Evolutionary conservation across 1,140 invertebrate genomes (phyloP).

Genomic region (Mylabris phalerata): DNA sequence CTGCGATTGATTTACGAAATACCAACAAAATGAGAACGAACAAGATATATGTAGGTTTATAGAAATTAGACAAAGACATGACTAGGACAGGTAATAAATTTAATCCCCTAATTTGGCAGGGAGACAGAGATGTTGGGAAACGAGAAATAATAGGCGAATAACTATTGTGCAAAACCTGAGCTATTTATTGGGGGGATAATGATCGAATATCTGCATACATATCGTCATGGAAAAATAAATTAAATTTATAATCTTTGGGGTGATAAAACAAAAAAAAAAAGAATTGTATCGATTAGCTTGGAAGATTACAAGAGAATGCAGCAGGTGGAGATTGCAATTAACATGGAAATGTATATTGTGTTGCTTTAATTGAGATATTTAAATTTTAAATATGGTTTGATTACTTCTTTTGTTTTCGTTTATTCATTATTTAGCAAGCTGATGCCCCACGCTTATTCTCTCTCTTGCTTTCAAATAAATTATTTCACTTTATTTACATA

Average conservation of each 20-base stretch:
- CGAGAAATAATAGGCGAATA: slow-evolving; percentile 3
- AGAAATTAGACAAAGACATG: background rate
- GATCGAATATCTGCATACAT: slow-evolving; percentile 8
- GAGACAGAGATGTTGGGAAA: background rate
- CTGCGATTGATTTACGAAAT: background rate
- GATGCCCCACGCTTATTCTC: slow-evolving; percentile 11
- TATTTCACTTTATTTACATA: slow-evolving; percentile 21
- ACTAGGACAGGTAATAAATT: slow-evolving; percentile 29
- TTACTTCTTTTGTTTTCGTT: slow-evolving; percentile 36
- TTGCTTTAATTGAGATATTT: slow-evolving; percentile 38
- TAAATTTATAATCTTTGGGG: background rate
- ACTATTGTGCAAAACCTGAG: slow-evolving; percentile 27
- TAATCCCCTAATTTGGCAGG: slow-evolving; percentile 25
- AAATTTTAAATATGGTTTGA: slow-evolving; percentile 39
- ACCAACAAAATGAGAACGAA: background rate
- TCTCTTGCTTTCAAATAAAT: slow-evolving; percentile 6
- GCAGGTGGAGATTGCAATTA: slow-evolving; percentile 34
- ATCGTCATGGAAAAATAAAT: background rate
- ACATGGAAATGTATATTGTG: slow-evolving; percentile 38
- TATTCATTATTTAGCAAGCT: slow-evolving; percentile 29
- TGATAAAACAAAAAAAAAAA: background rate
- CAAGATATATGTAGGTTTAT: background rate
- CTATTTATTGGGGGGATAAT: slow-evolving; percentile 28
- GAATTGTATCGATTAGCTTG: slow-evolving; percentile 24
- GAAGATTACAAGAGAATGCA: slow-evolving; percentile 27